Evolutionary conservation across 30 jellyfish, hydroid and myxozoan genomes (phyloP).

Genomic region (Turritopsis rubra): DNA sequence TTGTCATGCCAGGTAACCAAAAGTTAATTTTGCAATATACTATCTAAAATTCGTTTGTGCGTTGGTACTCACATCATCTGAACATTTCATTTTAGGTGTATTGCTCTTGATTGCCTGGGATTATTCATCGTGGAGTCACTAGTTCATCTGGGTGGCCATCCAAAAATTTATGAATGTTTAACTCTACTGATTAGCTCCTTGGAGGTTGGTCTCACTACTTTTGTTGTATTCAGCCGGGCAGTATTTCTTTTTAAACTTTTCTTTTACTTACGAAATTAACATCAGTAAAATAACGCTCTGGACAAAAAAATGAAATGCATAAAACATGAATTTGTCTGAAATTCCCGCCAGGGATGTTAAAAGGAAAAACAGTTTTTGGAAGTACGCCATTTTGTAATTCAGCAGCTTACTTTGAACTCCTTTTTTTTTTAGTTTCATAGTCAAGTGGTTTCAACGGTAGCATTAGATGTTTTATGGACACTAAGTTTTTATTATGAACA

Average conservation of each 20-base stretch:
- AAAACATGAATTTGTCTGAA: too few species aligned
- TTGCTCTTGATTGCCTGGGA: conserved; percentile 75
- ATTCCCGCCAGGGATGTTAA: too few species aligned
- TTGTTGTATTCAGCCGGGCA: not conserved
- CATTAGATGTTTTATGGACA: conserved; percentile 74
- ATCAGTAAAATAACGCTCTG: too few species aligned
- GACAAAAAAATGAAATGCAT: too few species aligned
- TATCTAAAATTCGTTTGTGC: not conserved
- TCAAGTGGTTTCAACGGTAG: conserved; percentile 71
- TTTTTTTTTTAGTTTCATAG: conserved; percentile 58
- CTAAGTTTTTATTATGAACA: conserved; percentile 41
- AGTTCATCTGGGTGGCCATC: conserved; percentile 64
- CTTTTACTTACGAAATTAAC: not conserved
- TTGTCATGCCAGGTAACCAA: conserved; percentile 73
- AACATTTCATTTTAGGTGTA: conserved; percentile 47
- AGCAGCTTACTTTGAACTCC: not conserved
- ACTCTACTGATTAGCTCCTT: conserved; percentile 54
- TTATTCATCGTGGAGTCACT: conserved; percentile 63
- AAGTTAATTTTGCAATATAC: not conserved
- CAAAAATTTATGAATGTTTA: conserved; percentile 57
- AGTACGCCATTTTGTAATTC: not conserved
- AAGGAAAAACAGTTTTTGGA: too few species aligned
- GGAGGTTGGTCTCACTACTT: conserved; percentile 45
- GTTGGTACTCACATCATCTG: not conserved
- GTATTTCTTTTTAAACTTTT: not conserved